Evolutionary conservation across 2,113 vertebrate genomes (phyloP).

Genomic region (Dasypus novemcinctus): DNA sequence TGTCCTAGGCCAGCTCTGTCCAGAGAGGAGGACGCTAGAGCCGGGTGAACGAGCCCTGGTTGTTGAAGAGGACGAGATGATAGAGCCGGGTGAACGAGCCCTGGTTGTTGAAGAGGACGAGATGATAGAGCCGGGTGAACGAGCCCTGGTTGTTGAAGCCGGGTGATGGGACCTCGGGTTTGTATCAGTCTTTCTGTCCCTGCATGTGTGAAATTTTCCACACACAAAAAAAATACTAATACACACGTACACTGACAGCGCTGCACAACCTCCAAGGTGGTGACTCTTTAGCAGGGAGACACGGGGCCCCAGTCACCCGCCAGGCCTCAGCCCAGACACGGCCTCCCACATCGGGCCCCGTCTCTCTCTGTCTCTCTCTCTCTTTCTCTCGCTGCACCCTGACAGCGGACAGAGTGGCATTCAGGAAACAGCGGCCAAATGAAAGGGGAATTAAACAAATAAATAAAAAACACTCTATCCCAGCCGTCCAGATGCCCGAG

Average conservation of each 20-base stretch:
- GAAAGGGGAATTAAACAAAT: background rate
- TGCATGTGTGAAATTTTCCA: slow-evolving; percentile 12
- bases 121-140: rapidly evolving
- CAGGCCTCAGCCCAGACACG: background rate
- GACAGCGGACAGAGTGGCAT: slow-evolving; percentile 59
- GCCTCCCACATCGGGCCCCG: background rate
- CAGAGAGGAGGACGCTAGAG: background rate
- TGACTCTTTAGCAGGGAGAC: background rate
- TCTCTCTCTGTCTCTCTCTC: background rate
- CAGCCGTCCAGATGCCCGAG: slow-evolving; percentile 35
- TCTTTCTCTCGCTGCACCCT: rapidly evolving
- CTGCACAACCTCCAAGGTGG: background rate
- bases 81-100: rapidly evolving
- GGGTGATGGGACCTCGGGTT: background rate
- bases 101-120: rapidly evolving
- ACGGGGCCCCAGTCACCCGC: background rate
- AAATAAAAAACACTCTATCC: background rate
- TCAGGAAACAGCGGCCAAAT: slow-evolving; percentile 6
- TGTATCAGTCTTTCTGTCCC: background rate
- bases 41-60: rapidly evolving
- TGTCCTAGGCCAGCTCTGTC: background rate
- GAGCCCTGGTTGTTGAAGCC: rapidly evolving
- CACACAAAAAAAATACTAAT: background rate
- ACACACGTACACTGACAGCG: background rate
- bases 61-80: background rate